Evolutionary conservation across 2,113 vertebrate species (phyloP).

Genomic region (Galbula dea): DNA sequence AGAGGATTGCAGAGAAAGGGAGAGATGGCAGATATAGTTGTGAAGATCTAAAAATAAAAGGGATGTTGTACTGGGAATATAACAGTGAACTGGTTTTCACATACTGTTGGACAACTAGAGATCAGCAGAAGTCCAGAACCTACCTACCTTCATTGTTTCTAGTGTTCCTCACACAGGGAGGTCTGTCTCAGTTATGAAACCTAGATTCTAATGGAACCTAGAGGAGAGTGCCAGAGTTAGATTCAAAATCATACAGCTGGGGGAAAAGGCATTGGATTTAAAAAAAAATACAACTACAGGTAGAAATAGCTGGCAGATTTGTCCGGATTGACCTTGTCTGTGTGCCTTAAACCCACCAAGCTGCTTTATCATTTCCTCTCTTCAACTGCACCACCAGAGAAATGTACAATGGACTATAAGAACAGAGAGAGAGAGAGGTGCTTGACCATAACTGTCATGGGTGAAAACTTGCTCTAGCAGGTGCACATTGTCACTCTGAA

Average conservation of each 20-base stretch:
- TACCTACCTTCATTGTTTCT: neutral
- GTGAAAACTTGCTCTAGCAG: too few species aligned
- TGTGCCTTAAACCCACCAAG: neutral
- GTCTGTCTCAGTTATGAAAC: neutral
- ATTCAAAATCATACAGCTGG: neutral
- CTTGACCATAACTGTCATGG: too few species aligned
- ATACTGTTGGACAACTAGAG: neutral
- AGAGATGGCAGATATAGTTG: neutral
- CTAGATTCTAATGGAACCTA: neutral
- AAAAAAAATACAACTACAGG: neutral
- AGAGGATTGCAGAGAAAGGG: neutral
- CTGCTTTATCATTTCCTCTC: accelerated
- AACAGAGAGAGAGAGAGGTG: too few species aligned
- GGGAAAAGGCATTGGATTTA: neutral
- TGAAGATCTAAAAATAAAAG: neutral
- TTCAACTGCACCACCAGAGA: too few species aligned
- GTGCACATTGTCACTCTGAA: neutral
- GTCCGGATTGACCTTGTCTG: neutral
- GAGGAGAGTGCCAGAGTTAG: neutral
- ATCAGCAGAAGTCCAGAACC: neutral
- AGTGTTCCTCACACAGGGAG: neutral
- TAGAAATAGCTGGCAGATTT: neutral
- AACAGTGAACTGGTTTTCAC: neutral
- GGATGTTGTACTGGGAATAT: neutral
- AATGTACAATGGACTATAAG: too few species aligned